Percentiles rank a stretch among this genome's conserved stretches.
phyloP scores from a whole-genome alignment of 53 echinoderm and acorn worm genomes.

The Patiria pectinifera region DNA sequence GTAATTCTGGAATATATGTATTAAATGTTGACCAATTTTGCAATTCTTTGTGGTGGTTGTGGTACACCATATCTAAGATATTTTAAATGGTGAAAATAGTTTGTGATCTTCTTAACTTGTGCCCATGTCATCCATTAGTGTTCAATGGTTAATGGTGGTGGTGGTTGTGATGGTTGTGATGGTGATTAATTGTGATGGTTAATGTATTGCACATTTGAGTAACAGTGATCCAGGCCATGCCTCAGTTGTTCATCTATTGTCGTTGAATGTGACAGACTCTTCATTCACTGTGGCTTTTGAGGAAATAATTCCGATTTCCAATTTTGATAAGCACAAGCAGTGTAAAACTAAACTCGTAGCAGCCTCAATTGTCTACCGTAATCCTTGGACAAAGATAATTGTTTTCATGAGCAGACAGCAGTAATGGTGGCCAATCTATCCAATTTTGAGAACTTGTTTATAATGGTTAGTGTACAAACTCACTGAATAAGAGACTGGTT shows the following conservation, averaged over 20 bases:
- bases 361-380: constrained; percentile 31
- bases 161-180: constrained; percentile 54
- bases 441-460: constrained; percentile 29
- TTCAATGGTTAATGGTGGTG: constrained; percentile 53
- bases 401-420: constrained; percentile 14
- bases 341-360: constrained; percentile 12
- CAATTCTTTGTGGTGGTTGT: constrained; percentile 52
- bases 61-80: constrained; percentile 54
- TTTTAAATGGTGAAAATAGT: constrained; percentile 61
- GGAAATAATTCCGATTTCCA: background rate
- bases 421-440: constrained; percentile 21
- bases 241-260: constrained; percentile 32
- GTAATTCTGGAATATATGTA: constrained; percentile 68
- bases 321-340: background rate
- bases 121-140: constrained; percentile 64
- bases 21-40: constrained; percentile 58
- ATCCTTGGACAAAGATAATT: constrained; percentile 12
- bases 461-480: constrained; percentile 30
- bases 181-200: constrained; percentile 61
- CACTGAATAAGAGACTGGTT: constrained; percentile 11
- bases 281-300: background rate
- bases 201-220: constrained; percentile 63
- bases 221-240: constrained; percentile 51
- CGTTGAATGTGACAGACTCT: constrained; percentile 30
- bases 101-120: constrained; percentile 63